Percentiles rank a stretch among this genome's conserved stretches.
phyloP scores from a whole-genome alignment of 2,888 invertebrate species.

The Agriotes lineatus region DNA sequence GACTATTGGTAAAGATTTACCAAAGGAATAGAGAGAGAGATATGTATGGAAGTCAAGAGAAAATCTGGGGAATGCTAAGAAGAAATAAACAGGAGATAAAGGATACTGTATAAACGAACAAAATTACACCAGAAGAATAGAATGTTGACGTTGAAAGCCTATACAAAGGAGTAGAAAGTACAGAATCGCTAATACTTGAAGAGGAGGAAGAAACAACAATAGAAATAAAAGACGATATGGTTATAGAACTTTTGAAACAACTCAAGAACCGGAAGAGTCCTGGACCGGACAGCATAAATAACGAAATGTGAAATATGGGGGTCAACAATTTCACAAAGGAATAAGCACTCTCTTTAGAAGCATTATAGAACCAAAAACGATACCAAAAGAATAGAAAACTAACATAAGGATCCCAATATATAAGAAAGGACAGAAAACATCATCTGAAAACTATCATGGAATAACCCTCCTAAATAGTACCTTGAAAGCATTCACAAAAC shows the following conservation, averaged over 20 bases:
- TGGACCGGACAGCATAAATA: background rate
- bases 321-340: background rate
- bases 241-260: background rate
- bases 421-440: background rate
- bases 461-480: background rate
- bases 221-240: background rate
- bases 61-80: too few species aligned
- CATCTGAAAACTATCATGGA: background rate
- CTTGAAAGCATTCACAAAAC: background rate
- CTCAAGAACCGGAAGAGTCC: background rate
- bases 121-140: background rate
- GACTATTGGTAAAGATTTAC: too few species aligned
- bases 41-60: too few species aligned
- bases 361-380: too few species aligned
- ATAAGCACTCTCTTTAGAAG: too few species aligned
- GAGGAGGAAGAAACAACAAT: background rate
- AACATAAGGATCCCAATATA: too few species aligned
- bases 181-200: background rate
- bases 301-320: constrained; percentile 1
- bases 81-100: too few species aligned
- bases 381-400: too few species aligned
- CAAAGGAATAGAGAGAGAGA: too few species aligned
- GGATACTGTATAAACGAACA: too few species aligned
- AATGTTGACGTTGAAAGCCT: background rate
- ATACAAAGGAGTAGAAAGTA: background rate